Base-by-base conservation (phyloP, 2,113 vertebrate genomes). In the Strix aluco region DNA sequence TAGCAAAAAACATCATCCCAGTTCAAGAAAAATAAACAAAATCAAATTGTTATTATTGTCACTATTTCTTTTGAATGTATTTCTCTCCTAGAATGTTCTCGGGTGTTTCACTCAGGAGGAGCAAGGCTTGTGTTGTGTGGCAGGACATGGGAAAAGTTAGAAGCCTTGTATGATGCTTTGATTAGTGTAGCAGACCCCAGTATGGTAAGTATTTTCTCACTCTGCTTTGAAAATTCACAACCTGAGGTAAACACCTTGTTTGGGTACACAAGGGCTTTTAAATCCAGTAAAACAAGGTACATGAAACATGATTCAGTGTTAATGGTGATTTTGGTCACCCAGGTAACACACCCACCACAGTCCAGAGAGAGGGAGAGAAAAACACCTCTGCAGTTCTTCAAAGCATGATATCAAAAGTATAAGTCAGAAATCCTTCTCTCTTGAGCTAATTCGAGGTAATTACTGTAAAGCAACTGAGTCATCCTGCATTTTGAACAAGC, bases 91-190 rank as follows among this genome's bases (percentile, higher is more conserved):
- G 99, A 99, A 90, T 99, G 99, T 78, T 98, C 99, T 73, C 98
- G 97, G 22, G 98, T 99, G 72, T 99, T 99, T 96, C 99, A 99
- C 15, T 78, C 97, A 26, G 99, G 98, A 18, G 99, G 99, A 34
- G 99, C 99, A 25, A 98, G 99, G 69, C 98, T 99, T 78, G 98
- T 99, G 90, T 94, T 99, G 40, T 99, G 99, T 88, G 99, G 99
- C 15, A 98, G 98, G 27, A 98, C 97, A 58, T 99, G 99, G 99
- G 99, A 99, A 72, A 99, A 99, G 55, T 96, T 99, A 34, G 98
- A 99, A 97, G 98, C 96, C n/a, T 98, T 99, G 44, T 98, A 98
- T 21, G 98, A 99, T 42, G 96, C 98, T 57, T 96, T 99, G 95
- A 98, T 98, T 26, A 98, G 91, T 1, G 98, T 97, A 25, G 98